Evolutionary conservation across 2,888 invertebrate genomes (phyloP).

Genomic region (Andrena flavipes): DNA sequence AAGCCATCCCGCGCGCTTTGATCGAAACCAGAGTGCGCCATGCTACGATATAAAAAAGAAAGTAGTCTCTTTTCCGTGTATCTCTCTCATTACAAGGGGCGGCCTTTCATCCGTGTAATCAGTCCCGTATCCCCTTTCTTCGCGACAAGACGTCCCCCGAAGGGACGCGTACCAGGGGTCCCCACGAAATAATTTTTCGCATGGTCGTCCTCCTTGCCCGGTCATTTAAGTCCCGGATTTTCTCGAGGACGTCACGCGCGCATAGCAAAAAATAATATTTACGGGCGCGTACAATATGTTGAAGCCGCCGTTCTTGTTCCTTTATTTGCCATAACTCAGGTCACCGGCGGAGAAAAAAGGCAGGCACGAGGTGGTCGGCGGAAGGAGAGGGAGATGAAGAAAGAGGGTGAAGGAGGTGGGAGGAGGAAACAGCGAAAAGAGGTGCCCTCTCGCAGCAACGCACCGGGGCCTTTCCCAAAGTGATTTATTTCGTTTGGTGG

Average conservation of each 20-base stretch:
- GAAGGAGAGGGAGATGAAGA: not conserved
- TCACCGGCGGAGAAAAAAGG: slow-evolving; percentile 36
- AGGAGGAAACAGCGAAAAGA: slow-evolving; percentile 52
- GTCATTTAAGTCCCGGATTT: slow-evolving; percentile 61
- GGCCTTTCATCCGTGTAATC: slow-evolving; percentile 28
- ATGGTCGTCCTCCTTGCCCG: slow-evolving; percentile 3
- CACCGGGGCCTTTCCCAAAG: slow-evolving; percentile 63
- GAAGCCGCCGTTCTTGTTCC: slow-evolving; percentile 52
- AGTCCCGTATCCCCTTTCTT: slow-evolving; percentile 31
- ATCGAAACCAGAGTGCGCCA: no score
- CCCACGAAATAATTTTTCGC: slow-evolving; percentile 40
- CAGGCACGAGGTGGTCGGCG: slow-evolving; percentile 8
- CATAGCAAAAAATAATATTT: slow-evolving; percentile 64
- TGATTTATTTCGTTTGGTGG: slow-evolving; percentile 72
- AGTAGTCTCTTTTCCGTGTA: not conserved
- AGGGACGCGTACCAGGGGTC: slow-evolving; percentile 36
- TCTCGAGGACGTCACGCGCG: slow-evolving; percentile 54
- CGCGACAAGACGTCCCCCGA: slow-evolving; percentile 25
- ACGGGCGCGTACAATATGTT: slow-evolving; percentile 64
- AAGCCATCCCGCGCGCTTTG: not conserved
- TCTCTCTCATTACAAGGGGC: slow-evolving; percentile 43
- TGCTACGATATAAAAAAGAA: no score
- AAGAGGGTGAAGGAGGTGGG: slow-evolving; percentile 17
- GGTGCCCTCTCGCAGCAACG: slow-evolving; percentile 52
- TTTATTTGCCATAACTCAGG: slow-evolving; percentile 71